Evolutionary conservation across 2,113 vertebrate genomes (phyloP).

Genomic region (Polypterus senegalus): DNA sequence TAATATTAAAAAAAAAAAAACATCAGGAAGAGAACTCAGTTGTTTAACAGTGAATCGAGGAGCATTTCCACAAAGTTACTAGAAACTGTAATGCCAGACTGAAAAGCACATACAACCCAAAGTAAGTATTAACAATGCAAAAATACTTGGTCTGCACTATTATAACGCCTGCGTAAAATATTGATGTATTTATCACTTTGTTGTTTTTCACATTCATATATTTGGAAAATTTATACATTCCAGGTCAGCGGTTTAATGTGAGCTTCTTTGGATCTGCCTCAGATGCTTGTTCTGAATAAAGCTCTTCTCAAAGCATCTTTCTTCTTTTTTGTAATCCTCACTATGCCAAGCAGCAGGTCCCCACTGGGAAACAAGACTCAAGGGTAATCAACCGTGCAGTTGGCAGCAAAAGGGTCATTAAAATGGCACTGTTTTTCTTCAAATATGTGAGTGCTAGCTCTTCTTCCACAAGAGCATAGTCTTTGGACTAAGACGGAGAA

Average conservation of each 20-base stretch:
- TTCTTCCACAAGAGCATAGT: neutral
- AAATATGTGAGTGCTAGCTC: neutral
- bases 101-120: conserved; percentile 29
- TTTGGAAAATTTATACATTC: no score
- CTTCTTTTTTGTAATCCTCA: neutral
- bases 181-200: no score
- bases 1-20: neutral
- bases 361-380: neutral
- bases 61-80: neutral
- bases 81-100: conserved; percentile 33
- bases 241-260: no score
- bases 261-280: no score
- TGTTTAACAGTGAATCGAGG: neutral
- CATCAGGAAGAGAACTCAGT: conserved; percentile 2
- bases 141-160: conserved; percentile 17
- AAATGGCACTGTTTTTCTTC: neutral
- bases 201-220: no score
- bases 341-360: neutral
- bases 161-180: no score
- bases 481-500: neutral
- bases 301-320: neutral
- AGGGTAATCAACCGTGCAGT: conserved; percentile 3
- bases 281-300: no score
- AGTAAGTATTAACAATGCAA: conserved; percentile 30
- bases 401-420: conserved; percentile 4